Evolutionary conservation across 2,888 invertebrate genomes (phyloP), one percentile per base, ranked within the genome.

Genomic region (Acanthosoma haemorrhoidale): DNA sequence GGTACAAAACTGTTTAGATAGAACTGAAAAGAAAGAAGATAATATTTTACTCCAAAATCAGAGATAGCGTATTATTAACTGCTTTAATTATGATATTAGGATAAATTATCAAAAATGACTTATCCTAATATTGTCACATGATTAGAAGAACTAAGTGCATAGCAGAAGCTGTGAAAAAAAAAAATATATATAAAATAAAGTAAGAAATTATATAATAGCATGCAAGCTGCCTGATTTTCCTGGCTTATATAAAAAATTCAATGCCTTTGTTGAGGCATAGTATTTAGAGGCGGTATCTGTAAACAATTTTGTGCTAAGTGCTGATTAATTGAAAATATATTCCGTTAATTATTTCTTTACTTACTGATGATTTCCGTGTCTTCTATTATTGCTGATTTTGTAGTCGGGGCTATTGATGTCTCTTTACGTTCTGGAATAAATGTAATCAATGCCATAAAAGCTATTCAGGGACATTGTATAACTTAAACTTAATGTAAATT

Each of bases 401-500:
- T 21, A 21, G 61, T 61, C 29, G 13, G 51, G 51, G n/a, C 0
- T 51, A 51, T 51, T 25, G 51, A 8, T 25, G 51, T 51, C 21
- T 36, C 61, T 61, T 61, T 61, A 18, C 9, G 61, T 36, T 61
- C 61, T 61, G 61, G 6, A 61, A 61, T 32, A 36, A 61, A 61
- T 61, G 36, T 32, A 32, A 11, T 59, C 31, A 59, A 59, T 59
- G 51, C 25, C 11, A 51, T 51, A 51, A 51, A 11, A 25, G 25
- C n/a, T 29, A 51, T 51, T n/a, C 25, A 51, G 21, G 1, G 11
- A 13, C n/a, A n/a, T n/a, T n/a, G n/a, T n/a, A n/a, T n/a, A n/a
- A n/a, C n/a, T n/a, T n/a, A n/a, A n/a, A n/a, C n/a, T n/a, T n/a
- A n/a, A n/a, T n/a, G n/a, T n/a, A n/a, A n/a, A n/a, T n/a, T n/a